Conservation (phyloP, 2,888 invertebrate genomes). For the Eumacrocentrus americanus region DNA sequence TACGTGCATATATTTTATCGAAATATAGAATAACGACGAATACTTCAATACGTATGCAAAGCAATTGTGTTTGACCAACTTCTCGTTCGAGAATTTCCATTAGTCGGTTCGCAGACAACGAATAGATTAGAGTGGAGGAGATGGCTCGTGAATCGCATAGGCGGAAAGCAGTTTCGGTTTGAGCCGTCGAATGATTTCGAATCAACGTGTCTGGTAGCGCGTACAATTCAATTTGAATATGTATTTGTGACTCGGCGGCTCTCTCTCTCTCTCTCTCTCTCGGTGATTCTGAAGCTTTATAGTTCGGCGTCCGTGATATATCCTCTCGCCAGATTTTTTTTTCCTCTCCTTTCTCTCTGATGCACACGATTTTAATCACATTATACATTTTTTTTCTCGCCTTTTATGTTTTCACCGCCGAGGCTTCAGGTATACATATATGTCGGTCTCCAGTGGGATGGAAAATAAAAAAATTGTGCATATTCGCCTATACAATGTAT, state of each 20-base stretch:
- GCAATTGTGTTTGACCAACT: slow-evolving; percentile 57
- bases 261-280: not conserved
- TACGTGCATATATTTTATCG: too few relatives aligned
- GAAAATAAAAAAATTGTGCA: too few relatives aligned
- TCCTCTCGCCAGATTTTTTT: not conserved
- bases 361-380: not conserved
- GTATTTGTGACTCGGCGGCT: slow-evolving; percentile 47
- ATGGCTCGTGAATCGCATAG: slow-evolving; percentile 24
- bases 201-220: slow-evolving; percentile 60
- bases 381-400: not conserved
- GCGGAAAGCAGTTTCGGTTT: slow-evolving; percentile 35
- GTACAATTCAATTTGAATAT: slow-evolving; percentile 62
- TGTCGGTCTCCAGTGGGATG: too few relatives aligned
- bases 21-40: slow-evolving; percentile 29
- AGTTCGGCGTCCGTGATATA: slow-evolving; percentile 2
- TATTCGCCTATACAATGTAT: too few relatives aligned
- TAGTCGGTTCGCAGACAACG: slow-evolving; percentile 46
- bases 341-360: not conserved
- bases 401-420: not conserved
- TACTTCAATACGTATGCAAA: slow-evolving; percentile 56
- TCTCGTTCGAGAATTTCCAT: slow-evolving; percentile 58
- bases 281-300: slow-evolving; percentile 14
- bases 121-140: slow-evolving; percentile 22
- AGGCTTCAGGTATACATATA: too few relatives aligned
- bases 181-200: slow-evolving; percentile 58